Percentiles rank a stretch among this genome's conserved stretches.
Evolutionary conservation across 2,888 invertebrate genomes (phyloP).

Genomic region (Subacronicta megacephala): DNA sequence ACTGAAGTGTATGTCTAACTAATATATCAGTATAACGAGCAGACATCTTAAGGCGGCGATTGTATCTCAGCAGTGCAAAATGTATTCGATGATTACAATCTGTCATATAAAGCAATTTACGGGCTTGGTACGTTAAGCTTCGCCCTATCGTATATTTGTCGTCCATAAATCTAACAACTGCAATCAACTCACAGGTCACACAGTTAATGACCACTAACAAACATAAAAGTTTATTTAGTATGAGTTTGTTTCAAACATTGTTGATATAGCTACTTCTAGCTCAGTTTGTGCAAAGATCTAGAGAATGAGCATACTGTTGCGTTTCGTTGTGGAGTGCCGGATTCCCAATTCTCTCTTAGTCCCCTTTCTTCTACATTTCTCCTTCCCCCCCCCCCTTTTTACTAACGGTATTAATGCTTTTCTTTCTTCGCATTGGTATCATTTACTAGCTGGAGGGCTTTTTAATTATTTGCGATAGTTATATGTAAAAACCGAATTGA

Average conservation of each 20-base stretch:
- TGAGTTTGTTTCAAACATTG: constrained; percentile 9
- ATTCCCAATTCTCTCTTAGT: too few species aligned
- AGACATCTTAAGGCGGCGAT: constrained; percentile 63
- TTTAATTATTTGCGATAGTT: too few species aligned
- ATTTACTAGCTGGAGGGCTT: too few species aligned
- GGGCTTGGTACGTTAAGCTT: constrained; percentile 67
- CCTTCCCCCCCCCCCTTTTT: too few species aligned
- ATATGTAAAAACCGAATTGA: too few species aligned
- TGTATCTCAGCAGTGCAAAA: constrained; percentile 68
- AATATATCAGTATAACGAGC: constrained; percentile 38
- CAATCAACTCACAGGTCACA: constrained; percentile 65
- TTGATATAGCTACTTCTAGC: too few species aligned
- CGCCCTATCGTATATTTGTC: constrained; percentile 75
- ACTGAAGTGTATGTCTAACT: constrained; percentile 23
- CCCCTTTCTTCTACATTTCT: too few species aligned
- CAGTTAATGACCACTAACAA: constrained; percentile 65
- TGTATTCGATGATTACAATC: constrained; percentile 65
- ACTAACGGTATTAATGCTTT: too few species aligned
- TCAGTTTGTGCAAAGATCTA: too few species aligned
- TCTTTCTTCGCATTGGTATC: too few species aligned
- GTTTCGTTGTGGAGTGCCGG: too few species aligned
- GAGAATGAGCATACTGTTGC: too few species aligned
- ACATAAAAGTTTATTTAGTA: constrained; percentile 45
- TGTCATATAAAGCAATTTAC: constrained; percentile 82
- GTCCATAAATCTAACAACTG: constrained; percentile 69